Conservation (phyloP, 2,797 vertebrate genomes). For the Rhincodon typus region DNA sequence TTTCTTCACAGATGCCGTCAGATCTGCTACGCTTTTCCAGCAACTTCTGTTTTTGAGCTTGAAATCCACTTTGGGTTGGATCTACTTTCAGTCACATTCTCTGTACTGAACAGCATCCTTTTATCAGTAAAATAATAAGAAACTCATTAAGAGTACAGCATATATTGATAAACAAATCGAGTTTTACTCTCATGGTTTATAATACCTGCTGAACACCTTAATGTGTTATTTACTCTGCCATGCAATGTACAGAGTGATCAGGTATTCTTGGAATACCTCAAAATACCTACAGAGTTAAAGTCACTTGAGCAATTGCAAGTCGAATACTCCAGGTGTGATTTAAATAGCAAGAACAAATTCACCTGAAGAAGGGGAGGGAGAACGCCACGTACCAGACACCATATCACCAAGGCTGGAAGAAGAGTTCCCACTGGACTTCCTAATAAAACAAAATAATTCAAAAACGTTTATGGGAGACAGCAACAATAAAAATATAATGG, state of each 20-base stretch:
- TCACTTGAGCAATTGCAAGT: conserved; percentile 19
- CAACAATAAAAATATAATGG: not conserved
- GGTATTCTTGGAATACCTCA: conserved; percentile 25
- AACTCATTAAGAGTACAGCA: conserved; percentile 3
- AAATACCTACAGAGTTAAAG: not conserved
- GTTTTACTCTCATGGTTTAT: not conserved
- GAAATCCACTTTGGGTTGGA: not conserved
- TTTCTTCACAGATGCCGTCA: too few species aligned
- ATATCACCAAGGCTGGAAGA: conserved; percentile 97
- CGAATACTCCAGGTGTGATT: not conserved
- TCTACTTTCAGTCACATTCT: not conserved
- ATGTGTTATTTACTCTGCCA: not conserved
- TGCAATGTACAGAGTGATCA: conserved; percentile 17
- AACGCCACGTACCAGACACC: conserved; percentile 90
- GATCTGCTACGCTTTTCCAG: too few species aligned
- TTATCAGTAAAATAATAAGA: not conserved
- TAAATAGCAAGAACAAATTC: conserved; percentile 43
- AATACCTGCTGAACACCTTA: not conserved
- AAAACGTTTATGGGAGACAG: not conserved
- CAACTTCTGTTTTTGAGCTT: too few species aligned
- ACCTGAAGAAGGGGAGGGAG: conserved; percentile 84
- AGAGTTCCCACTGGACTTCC: conserved; percentile 92
- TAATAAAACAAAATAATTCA: conserved; percentile 46
- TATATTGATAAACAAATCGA: not conserved
- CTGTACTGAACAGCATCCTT: not conserved